Evolutionary conservation across 2,113 vertebrate species (phyloP), one percentile per base, ranked within the genome.

Genomic region (Bufo bufo): DNA sequence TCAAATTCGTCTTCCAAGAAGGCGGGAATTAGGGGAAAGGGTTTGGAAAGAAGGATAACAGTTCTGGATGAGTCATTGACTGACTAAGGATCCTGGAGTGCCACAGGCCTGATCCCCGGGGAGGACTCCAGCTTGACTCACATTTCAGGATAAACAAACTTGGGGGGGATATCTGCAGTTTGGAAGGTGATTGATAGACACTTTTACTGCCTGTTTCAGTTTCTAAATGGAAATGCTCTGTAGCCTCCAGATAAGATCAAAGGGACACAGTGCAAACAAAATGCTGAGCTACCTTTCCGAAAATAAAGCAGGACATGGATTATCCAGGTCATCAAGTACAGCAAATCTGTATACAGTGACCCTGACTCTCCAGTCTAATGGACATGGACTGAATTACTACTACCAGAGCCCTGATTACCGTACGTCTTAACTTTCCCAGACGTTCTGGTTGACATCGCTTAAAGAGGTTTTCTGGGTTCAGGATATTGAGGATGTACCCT

Each of bases 91-190:
- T 84, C 59, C 4, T 54, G 16, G 0, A 84, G 82, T 11, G 14
- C 45, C 81, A 82, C 45, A 66, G 52, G n/a, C 56, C 72, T 33
- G 19, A 71, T 66, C 61, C 47, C 14, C 23, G 23, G 63, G 20
- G 20, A 54, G 6, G 63, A 84, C 63, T 71, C 82, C 47, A 54
- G 13, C n/a, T n/a, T 54, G 63, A 69, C 63, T 84, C 63, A 84
- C 20, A 33, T 52, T 84, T 71, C 49, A 17, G 82, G 82, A 84
- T 71, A 84, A 84, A 84, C 82, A 84, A n/a, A 84, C 66, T 65
- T 84, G 50, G 82, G 82, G 45, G 80, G 45, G 59, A 61, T 19
- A 81, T 47, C 19, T 81, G 79, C 56, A 1, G 3, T 61, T 61
- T 33, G 79, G 79, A 81, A 56, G 77, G 50, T 58, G 78, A 66